Evolutionary conservation across 2,888 invertebrate genomes (phyloP).

Genomic region (Plagiodera versicolora): DNA sequence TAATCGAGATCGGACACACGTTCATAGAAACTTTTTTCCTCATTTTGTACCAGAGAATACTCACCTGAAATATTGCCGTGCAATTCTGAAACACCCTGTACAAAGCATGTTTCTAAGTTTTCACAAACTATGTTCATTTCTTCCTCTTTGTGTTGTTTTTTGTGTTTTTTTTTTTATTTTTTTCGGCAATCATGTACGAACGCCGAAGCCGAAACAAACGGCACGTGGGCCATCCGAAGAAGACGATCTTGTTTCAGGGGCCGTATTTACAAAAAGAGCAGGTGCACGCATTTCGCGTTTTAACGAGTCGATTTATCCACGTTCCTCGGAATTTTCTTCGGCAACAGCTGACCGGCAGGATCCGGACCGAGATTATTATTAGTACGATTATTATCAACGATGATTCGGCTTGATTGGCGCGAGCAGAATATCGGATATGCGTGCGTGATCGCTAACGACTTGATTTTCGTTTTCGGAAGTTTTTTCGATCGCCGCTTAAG

Average conservation of each 20-base stretch:
- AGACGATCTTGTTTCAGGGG: not conserved
- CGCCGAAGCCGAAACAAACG: not conserved
- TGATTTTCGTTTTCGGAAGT: not conserved
- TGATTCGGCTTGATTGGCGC: not conserved
- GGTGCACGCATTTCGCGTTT: not conserved
- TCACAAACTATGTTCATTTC: too few relatives aligned
- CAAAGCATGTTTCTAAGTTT: not conserved
- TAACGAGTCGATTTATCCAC: constrained; percentile 24
- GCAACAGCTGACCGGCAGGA: constrained; percentile 27
- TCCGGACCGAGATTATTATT: constrained; percentile 23
- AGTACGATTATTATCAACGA: constrained; percentile 12
- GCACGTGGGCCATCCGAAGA: not conserved
- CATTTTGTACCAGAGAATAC: too few relatives aligned
- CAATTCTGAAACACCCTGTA: too few relatives aligned
- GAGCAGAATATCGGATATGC: not conserved
- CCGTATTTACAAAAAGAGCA: constrained; percentile 1
- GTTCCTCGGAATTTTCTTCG: constrained; percentile 26
- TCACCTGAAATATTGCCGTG: too few relatives aligned
- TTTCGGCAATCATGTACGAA: not conserved
- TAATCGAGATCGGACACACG: too few relatives aligned
- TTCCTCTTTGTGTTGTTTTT: not conserved
- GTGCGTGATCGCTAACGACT: not conserved
- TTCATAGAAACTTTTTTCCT: too few relatives aligned
- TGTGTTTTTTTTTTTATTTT: not conserved
- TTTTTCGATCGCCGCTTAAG: too few relatives aligned